phyloP scores from a whole-genome alignment of 2,797 vertebrate genomes.

The Acipenser ruthenus region DNA sequence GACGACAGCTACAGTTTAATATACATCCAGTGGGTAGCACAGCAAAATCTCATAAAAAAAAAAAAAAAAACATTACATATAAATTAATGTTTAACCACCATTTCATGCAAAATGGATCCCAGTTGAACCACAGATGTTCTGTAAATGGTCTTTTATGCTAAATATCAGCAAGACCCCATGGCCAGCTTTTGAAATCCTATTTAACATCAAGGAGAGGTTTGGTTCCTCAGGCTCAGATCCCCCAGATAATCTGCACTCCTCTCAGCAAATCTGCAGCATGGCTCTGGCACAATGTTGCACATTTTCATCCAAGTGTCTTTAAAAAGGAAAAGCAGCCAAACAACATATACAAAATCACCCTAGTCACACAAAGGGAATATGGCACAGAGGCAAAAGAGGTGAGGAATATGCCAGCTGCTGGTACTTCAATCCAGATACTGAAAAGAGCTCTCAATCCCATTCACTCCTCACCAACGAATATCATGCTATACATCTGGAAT shows the following conservation, averaged over 20 bases:
- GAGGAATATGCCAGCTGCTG: conserved; percentile 15
- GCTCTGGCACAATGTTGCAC: conserved; percentile 20
- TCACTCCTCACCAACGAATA: too few relatives aligned
- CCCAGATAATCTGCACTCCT: conserved; percentile 25
- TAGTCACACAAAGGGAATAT: conserved; percentile 45
- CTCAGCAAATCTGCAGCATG: conserved; percentile 30
- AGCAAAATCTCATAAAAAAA: neutral
- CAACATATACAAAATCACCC: conserved; percentile 37
- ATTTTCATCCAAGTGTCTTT: conserved; percentile 7
- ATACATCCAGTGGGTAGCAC: too few relatives aligned
- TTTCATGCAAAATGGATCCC: too few relatives aligned
- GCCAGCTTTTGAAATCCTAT: conserved; percentile 13
- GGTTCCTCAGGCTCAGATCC: conserved; percentile 5
- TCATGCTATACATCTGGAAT: too few relatives aligned
- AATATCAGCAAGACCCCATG: too few relatives aligned
- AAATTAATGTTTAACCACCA: too few relatives aligned
- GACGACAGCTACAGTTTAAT: too few relatives aligned
- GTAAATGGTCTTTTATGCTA: too few relatives aligned
- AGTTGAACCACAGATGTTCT: too few relatives aligned
- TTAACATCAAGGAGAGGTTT: conserved; percentile 7
- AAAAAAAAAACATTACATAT: neutral
- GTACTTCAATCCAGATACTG: conserved; percentile 21
- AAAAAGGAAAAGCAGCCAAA: conserved; percentile 36
- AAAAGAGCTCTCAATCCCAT: conserved; percentile 31
- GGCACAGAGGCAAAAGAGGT: conserved; percentile 21